phyloP scores from a whole-genome alignment of 1,140 invertebrate species.

The Zaprionus tsacasi region DNA sequence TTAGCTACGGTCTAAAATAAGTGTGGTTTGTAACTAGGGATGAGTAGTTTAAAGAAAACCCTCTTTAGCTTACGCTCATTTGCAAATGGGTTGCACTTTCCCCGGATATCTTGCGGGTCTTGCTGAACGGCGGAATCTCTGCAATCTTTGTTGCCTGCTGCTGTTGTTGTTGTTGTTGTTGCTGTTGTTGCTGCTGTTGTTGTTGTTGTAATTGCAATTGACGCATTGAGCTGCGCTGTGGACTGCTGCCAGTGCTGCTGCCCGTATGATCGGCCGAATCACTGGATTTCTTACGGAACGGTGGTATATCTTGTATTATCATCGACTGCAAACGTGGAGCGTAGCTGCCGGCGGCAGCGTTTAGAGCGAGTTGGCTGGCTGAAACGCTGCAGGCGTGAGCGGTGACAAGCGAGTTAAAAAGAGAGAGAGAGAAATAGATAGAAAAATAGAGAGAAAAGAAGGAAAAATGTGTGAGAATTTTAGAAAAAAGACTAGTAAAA shows the following conservation, averaged over 20 bases:
- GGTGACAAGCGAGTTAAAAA: constrained; percentile 42
- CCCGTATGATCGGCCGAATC: constrained; percentile 75
- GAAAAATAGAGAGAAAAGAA: constrained; percentile 7
- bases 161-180: constrained; percentile 25
- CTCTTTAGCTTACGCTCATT: constrained; percentile 70
- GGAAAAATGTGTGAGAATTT: constrained; percentile 22
- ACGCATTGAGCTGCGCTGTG: constrained; percentile 58
- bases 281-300: constrained; percentile 84
- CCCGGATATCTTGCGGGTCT: constrained; percentile 85
- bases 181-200: constrained; percentile 49
- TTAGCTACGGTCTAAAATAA: constrained; percentile 14
- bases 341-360: constrained; percentile 65
- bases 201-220: constrained; percentile 62
- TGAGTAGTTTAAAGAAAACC: neutral
- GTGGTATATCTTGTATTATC: constrained; percentile 85
- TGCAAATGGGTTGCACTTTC: constrained; percentile 83
- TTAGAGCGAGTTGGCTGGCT: constrained; percentile 73
- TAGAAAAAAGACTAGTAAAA: constrained; percentile 19
- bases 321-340: constrained; percentile 74
- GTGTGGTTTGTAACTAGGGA: neutral
- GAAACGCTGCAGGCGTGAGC: constrained; percentile 65
- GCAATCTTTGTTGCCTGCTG: constrained; percentile 80
- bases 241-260: constrained; percentile 78
- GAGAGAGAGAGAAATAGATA: neutral
- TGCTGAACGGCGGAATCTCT: constrained; percentile 85